A percentile compares a stretch with the other conserved stretches of the same genome.
These are phyloP conservation scores for Melanerpes formicivorus DNA, from an alignment of 2,113 vertebrate species.

Conservation along the genomic window DNA sequence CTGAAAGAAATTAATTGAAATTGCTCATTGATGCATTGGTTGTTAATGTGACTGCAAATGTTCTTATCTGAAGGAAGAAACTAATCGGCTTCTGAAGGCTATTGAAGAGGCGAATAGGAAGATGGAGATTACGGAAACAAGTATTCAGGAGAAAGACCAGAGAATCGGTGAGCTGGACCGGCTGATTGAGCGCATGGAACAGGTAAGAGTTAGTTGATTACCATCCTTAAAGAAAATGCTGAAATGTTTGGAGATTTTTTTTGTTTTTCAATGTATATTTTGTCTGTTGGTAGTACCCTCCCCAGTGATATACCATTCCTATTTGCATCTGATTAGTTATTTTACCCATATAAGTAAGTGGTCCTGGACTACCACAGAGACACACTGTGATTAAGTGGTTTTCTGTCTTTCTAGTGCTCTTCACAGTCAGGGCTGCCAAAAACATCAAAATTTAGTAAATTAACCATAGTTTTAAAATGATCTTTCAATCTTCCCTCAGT, in stretches of 20 bases:
- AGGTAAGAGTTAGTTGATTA: conserved; percentile 68
- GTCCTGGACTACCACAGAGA: not conserved
- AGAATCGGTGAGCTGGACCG: conserved; percentile 90
- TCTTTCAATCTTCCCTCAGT: not conserved
- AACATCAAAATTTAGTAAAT: not conserved
- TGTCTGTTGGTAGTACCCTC: not conserved
- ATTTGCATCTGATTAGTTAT: not conserved
- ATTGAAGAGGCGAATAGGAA: conserved; percentile 92
- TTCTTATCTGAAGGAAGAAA: conserved; percentile 81
- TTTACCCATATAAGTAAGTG: not conserved
- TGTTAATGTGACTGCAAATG: not conserved
- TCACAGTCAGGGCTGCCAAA: not conserved
- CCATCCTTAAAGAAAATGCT: not conserved
- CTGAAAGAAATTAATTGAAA: not conserved
- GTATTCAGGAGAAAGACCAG: conserved; percentile 90
- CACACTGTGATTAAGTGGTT: not conserved
- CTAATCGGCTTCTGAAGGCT: conserved; percentile 87
- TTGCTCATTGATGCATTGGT: not conserved
- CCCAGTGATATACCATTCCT: not conserved
- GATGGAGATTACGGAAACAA: conserved; percentile 81
- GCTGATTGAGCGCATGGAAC: conserved; percentile 91
- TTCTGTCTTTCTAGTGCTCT: not conserved
- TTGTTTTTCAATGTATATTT: not conserved
- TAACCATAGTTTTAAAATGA: not conserved
- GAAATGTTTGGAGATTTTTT: not conserved